Conservation (phyloP, 2,113 vertebrate species). For the Chroicocephalus ridibundus region DNA sequence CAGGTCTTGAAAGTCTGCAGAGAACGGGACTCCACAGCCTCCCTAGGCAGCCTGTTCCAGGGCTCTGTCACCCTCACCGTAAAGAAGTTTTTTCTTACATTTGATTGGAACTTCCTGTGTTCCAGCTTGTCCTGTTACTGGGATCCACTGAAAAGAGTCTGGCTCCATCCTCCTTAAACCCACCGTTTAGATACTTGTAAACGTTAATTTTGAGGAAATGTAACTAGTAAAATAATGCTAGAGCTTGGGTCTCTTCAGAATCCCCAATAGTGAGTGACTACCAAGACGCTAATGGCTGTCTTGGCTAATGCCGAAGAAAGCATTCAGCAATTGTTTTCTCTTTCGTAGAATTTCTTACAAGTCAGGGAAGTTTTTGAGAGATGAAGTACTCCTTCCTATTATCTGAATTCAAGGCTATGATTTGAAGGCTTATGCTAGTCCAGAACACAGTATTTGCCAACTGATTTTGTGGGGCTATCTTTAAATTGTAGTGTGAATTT, state of each 20-base stretch:
- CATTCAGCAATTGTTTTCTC: neutral
- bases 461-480: neutral
- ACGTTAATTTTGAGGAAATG: neutral
- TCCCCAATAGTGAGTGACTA: neutral
- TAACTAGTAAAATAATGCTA: neutral
- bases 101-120: no score
- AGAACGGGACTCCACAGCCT: no score
- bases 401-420: neutral
- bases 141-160: no score
- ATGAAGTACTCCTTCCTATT: neutral
- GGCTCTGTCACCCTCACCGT: no score
- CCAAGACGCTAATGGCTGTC: neutral
- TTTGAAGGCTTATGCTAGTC: neutral
- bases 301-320: neutral
- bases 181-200: no score
- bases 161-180: no score
- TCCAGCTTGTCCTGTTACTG: no score
- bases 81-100: no score
- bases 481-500: neutral
- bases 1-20: no score
- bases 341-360: neutral
- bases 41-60: no score
- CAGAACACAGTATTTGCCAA: neutral
- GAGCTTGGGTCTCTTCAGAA: neutral
- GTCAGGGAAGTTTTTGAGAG: neutral